Evolutionary conservation across 2,888 invertebrate species (phyloP).

Genomic region (Agrotis ipsilon): DNA sequence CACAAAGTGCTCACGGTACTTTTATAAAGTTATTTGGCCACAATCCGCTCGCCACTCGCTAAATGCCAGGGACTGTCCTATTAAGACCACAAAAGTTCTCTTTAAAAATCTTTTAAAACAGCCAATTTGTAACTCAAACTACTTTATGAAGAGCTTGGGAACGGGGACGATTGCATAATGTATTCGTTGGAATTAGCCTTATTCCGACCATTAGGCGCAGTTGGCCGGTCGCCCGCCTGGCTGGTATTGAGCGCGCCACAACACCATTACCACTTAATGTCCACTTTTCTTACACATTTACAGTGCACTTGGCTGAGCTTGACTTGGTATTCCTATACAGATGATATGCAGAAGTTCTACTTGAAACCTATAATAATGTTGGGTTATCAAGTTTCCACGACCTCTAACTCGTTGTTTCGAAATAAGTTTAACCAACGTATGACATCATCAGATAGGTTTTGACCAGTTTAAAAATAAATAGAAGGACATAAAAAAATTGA

Average conservation of each 20-base stretch:
- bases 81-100: background rate
- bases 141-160: constrained; percentile 36
- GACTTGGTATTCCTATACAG: constrained; percentile 2
- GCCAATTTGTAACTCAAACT: constrained; percentile 34
- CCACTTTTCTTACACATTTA: constrained; percentile 51
- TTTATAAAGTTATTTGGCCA: constrained; percentile 14
- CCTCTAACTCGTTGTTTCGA: too few relatives aligned
- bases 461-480: background rate
- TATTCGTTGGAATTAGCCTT: constrained; percentile 46
- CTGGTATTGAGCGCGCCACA: constrained; percentile 21
- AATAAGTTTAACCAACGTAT: too few relatives aligned
- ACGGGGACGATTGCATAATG: constrained; percentile 50
- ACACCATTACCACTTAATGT: constrained; percentile 54
- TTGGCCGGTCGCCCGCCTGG: constrained; percentile 39
- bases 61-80: constrained; percentile 7
- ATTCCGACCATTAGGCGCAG: constrained; percentile 34
- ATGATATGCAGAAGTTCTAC: background rate
- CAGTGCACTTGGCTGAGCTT: constrained; percentile 40
- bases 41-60: constrained; percentile 12
- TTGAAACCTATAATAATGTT: too few relatives aligned
- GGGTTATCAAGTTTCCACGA: too few relatives aligned
- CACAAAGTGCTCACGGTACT: background rate
- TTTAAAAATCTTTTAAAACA: constrained; percentile 27
- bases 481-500: background rate
- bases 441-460: too few relatives aligned